Base-by-base conservation (phyloP, 1,140 invertebrate genomes). In the Atta texana region DNA sequence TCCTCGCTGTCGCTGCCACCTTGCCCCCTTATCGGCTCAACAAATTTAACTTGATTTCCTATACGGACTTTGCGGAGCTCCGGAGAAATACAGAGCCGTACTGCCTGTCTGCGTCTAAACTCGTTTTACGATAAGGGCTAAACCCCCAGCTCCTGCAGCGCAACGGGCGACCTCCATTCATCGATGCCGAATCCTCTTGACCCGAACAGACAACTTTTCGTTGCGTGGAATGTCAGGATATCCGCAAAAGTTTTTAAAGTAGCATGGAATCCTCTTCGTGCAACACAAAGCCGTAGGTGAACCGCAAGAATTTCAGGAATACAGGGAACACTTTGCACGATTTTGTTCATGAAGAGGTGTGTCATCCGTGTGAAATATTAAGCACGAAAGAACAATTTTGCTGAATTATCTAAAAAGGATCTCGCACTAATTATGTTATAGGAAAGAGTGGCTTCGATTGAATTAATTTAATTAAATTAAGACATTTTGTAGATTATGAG, bases 31-130 rank as follows among this genome's bases (percentile, higher is more conserved):
- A 93, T 93, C 93, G 90, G 93, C 88, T 92, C 92, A 93, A 93
- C 92, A 93, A 93, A 93, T 93, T 93, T 93, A 93, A 93, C 93
- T 93, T 93, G 93, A 93, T 93, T 93, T 93, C 92, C 93, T 93
- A 92, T 92, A 92, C 91, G 91, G 90, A 92, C 89, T 92, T 91
- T 91, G 91, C 88, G 7, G 86, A 92, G 92, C 93, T 93, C 92
- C 78, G 84, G 93, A 88, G 92, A 93, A 93, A 93, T 93, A 93
- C 92, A 89, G 88, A 91, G 85, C 82, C 87, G 76, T 69, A 87
- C 87, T 68, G 81, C 81, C 84, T 87, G 88, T 91, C 92, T 90
- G 88, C 87, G 90, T 92, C 91, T 92, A 91, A 92, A 93, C 91
- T 93, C 88, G 87, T 87, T 93, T 93, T 93, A 93, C 92, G 93